These are phyloP conservation scores for Clupea harengus DNA, from an alignment of 2,113 vertebrate genomes.

Conservation along the genomic window DNA sequence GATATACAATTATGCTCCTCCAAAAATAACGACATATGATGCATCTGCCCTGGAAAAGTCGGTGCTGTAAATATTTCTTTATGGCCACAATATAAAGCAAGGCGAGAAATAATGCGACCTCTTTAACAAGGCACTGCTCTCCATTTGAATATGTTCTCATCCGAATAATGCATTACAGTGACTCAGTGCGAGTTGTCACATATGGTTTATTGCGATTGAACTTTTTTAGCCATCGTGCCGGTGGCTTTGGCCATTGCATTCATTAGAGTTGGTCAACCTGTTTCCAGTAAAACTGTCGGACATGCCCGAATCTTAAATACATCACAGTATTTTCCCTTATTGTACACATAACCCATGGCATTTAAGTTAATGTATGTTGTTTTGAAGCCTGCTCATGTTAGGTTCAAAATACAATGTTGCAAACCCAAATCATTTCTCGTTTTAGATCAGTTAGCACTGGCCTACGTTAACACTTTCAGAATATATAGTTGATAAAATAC, in stretches of 20 bases:
- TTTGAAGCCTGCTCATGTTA: neutral
- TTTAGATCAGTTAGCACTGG: neutral
- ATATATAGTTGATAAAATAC: neutral
- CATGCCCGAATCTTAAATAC: neutral
- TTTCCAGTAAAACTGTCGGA: neutral
- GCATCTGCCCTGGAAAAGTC: neutral
- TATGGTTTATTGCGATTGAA: slow-evolving; percentile 6
- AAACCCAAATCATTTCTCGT: neutral
- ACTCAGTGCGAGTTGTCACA: slow-evolving; percentile 19
- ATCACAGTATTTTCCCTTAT: neutral
- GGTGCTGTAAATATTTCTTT: neutral
- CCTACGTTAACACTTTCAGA: neutral
- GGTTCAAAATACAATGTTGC: neutral
- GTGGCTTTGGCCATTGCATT: neutral
- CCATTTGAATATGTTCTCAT: neutral
- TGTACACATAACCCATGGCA: too few relatives aligned
- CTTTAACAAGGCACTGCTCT: neutral
- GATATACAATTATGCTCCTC: neutral
- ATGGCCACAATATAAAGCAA: neutral
- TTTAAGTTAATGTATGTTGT: neutral
- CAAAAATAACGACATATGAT: neutral
- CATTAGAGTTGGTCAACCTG: neutral
- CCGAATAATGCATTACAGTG: slow-evolving; percentile 7
- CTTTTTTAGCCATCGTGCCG: neutral
- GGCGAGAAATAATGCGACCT: neutral